Percentiles rank a stretch among this genome's conserved stretches.
Evolutionary conservation across 2,797 vertebrate species (phyloP).

Genomic region (Geotrypetes seraphini): DNA sequence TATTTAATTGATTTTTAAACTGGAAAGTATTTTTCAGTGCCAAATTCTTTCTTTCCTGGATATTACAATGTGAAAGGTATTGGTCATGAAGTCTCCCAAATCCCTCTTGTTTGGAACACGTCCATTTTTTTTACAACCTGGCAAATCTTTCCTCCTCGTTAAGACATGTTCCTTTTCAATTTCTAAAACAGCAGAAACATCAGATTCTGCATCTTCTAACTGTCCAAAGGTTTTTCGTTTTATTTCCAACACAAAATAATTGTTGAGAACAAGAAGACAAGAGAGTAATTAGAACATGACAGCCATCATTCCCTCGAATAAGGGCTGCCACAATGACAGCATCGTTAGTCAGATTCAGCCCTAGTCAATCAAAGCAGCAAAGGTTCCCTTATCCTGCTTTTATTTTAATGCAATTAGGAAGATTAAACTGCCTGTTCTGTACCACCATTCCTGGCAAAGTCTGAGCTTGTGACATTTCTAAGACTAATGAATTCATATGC

Average conservation of each 20-base stretch:
- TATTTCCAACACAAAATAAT: slow-evolving; percentile 11
- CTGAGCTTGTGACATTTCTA: no score
- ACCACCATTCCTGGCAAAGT: no score
- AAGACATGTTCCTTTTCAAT: no score
- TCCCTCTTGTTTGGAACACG: no score
- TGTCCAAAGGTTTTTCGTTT: not conserved
- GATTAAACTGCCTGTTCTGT: no score
- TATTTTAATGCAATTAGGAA: slow-evolving; percentile 22
- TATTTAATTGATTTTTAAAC: not conserved
- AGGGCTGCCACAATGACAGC: slow-evolving; percentile 13
- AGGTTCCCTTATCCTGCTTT: slow-evolving; percentile 16
- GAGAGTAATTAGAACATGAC: slow-evolving; percentile 2
- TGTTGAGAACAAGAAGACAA: slow-evolving; percentile 15
- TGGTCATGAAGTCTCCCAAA: no score
- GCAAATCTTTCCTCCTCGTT: no score
- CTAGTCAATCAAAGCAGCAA: slow-evolving; percentile 6
- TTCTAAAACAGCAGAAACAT: not conserved
- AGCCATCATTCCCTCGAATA: slow-evolving; percentile 16
- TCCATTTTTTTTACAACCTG: no score
- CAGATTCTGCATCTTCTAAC: not conserved
- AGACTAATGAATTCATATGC: no score
- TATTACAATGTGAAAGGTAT: slow-evolving; percentile 2
- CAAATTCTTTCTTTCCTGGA: no score
- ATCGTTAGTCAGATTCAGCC: slow-evolving; percentile 21
- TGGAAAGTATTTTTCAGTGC: not conserved